Percentiles rank a stretch among this genome's conserved stretches.
Evolutionary conservation across 2,888 invertebrate genomes (phyloP).

Genomic region (Anthrax anthrax): DNA sequence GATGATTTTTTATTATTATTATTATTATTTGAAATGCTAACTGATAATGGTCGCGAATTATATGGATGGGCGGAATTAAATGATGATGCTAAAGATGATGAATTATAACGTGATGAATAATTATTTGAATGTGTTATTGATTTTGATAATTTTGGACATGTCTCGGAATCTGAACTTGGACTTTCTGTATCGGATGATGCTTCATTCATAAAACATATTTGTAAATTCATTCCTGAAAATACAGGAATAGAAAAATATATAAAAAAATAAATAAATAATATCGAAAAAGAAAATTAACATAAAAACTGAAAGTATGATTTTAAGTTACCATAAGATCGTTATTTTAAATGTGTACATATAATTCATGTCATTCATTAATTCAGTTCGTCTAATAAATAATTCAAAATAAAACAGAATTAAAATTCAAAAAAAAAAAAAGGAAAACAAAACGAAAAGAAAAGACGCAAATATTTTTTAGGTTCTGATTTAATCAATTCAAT

Average conservation of each 20-base stretch:
- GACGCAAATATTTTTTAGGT: too few relatives aligned
- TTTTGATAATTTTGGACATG: constrained; percentile 26
- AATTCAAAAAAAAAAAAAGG: too few relatives aligned
- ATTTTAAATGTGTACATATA: too few relatives aligned
- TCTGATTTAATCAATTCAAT: neutral
- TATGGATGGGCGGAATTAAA: constrained; percentile 18
- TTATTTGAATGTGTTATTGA: constrained; percentile 16
- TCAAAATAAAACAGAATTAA: too few relatives aligned
- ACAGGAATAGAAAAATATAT: neutral
- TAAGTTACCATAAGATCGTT: too few relatives aligned
- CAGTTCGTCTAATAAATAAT: too few relatives aligned
- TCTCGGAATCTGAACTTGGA: constrained; percentile 57
- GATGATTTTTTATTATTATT: constrained; percentile 15
- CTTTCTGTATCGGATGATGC: constrained; percentile 73
- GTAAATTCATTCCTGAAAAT: constrained; percentile 69
- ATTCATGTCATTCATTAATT: too few relatives aligned
- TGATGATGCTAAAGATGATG: constrained; percentile 8
- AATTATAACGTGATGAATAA: constrained; percentile 10
- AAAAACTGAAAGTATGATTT: too few relatives aligned
- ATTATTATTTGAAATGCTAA: constrained; percentile 15
- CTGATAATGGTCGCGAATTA: constrained; percentile 21
- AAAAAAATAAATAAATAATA: too few relatives aligned
- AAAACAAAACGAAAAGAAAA: too few relatives aligned
- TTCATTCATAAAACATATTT: constrained; percentile 90
- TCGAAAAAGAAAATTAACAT: too few relatives aligned